A percentile compares a stretch with the other conserved stretches of the same genome.
Conservation (phyloP, 2,113 vertebrate species). For the Onychorhynchus coronatus region DNA sequence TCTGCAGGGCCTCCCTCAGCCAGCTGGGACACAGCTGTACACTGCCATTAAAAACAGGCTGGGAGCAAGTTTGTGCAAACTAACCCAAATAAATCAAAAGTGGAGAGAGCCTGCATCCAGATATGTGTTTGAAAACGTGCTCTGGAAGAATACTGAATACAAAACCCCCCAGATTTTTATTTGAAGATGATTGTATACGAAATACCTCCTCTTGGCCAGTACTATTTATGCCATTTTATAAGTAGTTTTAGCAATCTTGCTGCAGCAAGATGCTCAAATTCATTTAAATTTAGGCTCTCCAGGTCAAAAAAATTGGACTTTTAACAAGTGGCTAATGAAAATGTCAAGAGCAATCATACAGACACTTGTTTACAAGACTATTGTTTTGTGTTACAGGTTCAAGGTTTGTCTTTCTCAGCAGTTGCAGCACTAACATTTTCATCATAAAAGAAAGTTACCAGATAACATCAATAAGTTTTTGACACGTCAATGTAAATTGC, state of each 20-base stretch:
- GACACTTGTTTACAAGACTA: conserved; percentile 53
- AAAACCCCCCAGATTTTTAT: neutral
- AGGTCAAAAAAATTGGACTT: conserved; percentile 64
- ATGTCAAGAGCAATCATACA: conserved; percentile 70
- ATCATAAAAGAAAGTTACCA: neutral
- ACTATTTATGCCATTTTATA: conserved; percentile 2
- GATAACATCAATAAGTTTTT: conserved; percentile 1
- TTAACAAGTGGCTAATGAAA: conserved; percentile 67
- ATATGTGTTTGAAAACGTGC: neutral
- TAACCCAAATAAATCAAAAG: neutral
- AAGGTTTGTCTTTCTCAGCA: conserved; percentile 29
- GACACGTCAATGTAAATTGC: conserved; percentile 11
- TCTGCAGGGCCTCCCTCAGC: neutral
- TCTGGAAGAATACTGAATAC: neutral
- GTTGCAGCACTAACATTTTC: conserved; percentile 21
- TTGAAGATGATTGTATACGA: neutral
- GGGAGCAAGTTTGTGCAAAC: neutral
- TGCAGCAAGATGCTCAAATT: conserved; percentile 11
- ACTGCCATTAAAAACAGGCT: neutral
- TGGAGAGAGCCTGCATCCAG: neutral
- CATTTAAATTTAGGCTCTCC: conserved; percentile 54
- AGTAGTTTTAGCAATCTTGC: conserved; percentile 10
- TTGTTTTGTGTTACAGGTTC: conserved; percentile 44
- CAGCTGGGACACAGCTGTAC: neutral
- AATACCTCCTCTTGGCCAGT: neutral